These are phyloP conservation scores for Luidia sarsii DNA, from an alignment of 53 echinoderm and acorn worm species.

Conservation along the genomic window DNA sequence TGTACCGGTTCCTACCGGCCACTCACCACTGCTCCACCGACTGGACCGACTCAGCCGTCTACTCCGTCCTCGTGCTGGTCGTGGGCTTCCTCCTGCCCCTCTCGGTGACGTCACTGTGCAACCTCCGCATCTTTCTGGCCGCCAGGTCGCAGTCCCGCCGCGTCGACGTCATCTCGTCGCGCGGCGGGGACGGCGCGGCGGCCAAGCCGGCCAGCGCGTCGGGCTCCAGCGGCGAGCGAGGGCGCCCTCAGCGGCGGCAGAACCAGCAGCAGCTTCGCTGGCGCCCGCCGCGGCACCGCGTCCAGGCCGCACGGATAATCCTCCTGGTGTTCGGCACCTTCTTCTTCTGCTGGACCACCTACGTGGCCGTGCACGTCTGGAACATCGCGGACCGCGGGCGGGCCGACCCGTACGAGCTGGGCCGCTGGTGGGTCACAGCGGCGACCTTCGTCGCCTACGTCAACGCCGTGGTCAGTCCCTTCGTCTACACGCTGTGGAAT, in stretches of 20 bases:
- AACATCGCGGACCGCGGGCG: not conserved
- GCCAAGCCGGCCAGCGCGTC: not conserved
- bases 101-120: not conserved
- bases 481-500: slow-evolving; percentile 5
- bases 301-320: slow-evolving; percentile 23
- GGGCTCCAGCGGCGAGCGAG: not conserved
- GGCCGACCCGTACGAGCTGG: not conserved
- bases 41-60: slow-evolving; percentile 22
- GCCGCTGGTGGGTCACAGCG: slow-evolving; percentile 11
- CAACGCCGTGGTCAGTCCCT: slow-evolving; percentile 16
- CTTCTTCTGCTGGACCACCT: slow-evolving; percentile 37
- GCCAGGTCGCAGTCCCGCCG: slow-evolving; percentile 34
- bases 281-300: slow-evolving; percentile 32
- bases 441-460: slow-evolving; percentile 13
- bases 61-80: not conserved
- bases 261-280: not conserved
- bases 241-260: no score
- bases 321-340: slow-evolving; percentile 29
- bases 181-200: not conserved
- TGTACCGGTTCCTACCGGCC: slow-evolving; percentile 42
- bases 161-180: not conserved
- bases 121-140: slow-evolving; percentile 17
- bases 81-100: slow-evolving; percentile 4
- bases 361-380: slow-evolving; percentile 25
- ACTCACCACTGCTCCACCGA: slow-evolving; percentile 30